Evolutionary conservation across 2,797 vertebrate species (phyloP).

Genomic region (Knipowitschia caucasica): DNA sequence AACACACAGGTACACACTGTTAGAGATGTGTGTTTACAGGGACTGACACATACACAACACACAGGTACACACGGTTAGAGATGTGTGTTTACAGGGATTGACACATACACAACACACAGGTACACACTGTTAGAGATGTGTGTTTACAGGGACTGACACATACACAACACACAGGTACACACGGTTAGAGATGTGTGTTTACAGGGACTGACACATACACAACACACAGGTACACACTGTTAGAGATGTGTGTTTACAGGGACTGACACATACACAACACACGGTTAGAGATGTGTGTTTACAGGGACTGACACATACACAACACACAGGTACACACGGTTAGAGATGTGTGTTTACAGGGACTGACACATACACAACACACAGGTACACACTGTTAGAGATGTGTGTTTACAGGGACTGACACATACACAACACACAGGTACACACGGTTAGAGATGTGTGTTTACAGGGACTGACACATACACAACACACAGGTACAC

Average conservation of each 20-base stretch:
- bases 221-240: slow-evolving; percentile 47
- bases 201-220: slow-evolving; percentile 73
- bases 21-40: no score
- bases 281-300: no score
- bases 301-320: slow-evolving; percentile 73
- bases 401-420: slow-evolving; percentile 74
- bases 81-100: slow-evolving; percentile 74
- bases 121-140: no score
- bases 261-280: no score
- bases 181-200: no score
- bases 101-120: slow-evolving; percentile 56
- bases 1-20: slow-evolving; percentile 47
- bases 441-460: no score
- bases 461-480: slow-evolving; percentile 73
- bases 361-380: slow-evolving; percentile 72
- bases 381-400: slow-evolving; percentile 39
- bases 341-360: no score
- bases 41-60: slow-evolving; percentile 72
- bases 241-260: no score
- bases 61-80: slow-evolving; percentile 39
- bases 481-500: slow-evolving; percentile 47
- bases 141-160: slow-evolving; percentile 73
- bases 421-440: slow-evolving; percentile 56
- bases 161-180: slow-evolving; percentile 47
- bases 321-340: slow-evolving; percentile 47